phyloP scores from a whole-genome alignment of 2,797 vertebrate genomes.

The Limosa lapponica region DNA sequence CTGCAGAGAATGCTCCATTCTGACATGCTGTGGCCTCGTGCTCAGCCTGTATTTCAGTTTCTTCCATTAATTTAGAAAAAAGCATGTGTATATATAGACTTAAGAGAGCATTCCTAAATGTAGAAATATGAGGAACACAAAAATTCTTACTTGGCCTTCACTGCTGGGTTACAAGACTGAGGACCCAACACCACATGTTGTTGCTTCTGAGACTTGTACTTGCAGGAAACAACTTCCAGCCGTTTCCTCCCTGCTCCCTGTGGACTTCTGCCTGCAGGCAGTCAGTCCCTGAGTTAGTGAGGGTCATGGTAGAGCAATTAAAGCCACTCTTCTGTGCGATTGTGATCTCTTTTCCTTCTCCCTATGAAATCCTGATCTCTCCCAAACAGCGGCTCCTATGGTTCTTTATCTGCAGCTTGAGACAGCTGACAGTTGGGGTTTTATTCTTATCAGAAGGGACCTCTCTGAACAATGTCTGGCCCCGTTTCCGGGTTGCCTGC shows the following conservation, averaged over 20 bases:
- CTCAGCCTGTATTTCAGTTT: neutral
- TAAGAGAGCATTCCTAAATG: neutral
- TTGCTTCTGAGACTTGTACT: neutral
- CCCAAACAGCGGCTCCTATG: neutral
- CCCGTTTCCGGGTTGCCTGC: neutral
- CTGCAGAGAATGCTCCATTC: neutral
- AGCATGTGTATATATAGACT: neutral
- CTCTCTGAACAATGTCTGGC: neutral
- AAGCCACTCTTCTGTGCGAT: neutral
- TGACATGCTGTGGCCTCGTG: rapidly evolving
- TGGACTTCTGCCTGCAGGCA: neutral
- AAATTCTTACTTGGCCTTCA: neutral
- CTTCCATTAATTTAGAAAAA: neutral
- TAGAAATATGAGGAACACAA: neutral
- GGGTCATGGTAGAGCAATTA: neutral
- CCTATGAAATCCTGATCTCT: neutral
- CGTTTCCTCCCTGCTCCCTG: neutral
- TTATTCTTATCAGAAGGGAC: neutral
- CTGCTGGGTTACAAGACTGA: neutral
- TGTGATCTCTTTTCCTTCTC: neutral
- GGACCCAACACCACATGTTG: neutral
- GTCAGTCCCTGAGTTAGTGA: neutral
- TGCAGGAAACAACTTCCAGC: neutral
- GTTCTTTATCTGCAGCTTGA: neutral
- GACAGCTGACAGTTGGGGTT: neutral